A percentile compares a stretch with the other conserved stretches of the same genome.
Evolutionary conservation across 2,797 vertebrate genomes (phyloP).

Genomic region (Catamblyrhynchus diadema): DNA sequence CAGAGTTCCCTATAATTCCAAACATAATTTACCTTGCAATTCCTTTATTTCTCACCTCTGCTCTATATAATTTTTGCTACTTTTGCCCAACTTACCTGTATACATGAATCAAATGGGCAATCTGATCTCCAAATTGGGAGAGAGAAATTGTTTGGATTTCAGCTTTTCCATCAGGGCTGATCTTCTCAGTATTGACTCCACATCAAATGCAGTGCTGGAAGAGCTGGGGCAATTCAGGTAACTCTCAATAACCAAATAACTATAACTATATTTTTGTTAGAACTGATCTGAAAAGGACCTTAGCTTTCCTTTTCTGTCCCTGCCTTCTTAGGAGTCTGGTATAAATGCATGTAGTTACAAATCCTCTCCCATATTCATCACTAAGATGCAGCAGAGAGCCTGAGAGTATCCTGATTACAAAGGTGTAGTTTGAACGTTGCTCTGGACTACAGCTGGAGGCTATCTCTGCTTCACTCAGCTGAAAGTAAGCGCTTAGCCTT

Average conservation of each 20-base stretch:
- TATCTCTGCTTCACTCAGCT: neutral
- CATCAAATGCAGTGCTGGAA: neutral
- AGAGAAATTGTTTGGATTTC: neutral
- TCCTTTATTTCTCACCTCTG: neutral
- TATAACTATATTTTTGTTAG: neutral
- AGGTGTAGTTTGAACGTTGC: neutral
- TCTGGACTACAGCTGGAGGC: conserved; percentile 12
- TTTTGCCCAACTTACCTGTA: neutral
- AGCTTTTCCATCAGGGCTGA: neutral
- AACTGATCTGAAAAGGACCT: neutral
- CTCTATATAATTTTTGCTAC: neutral
- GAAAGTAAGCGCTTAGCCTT: conserved; percentile 8
- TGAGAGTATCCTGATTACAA: neutral
- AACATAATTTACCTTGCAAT: neutral
- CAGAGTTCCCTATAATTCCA: neutral
- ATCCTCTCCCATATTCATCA: neutral
- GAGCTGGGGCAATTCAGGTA: neutral
- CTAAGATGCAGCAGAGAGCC: neutral
- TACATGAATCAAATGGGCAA: neutral
- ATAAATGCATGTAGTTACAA: neutral
- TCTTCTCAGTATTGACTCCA: neutral
- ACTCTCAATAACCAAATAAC: neutral
- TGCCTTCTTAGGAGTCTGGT: neutral
- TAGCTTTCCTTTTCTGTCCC: neutral
- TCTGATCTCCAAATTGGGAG: neutral